These are phyloP conservation scores for Shargacucullia verbasci DNA, from an alignment of 2,888 invertebrate species.

Conservation along the genomic window DNA sequence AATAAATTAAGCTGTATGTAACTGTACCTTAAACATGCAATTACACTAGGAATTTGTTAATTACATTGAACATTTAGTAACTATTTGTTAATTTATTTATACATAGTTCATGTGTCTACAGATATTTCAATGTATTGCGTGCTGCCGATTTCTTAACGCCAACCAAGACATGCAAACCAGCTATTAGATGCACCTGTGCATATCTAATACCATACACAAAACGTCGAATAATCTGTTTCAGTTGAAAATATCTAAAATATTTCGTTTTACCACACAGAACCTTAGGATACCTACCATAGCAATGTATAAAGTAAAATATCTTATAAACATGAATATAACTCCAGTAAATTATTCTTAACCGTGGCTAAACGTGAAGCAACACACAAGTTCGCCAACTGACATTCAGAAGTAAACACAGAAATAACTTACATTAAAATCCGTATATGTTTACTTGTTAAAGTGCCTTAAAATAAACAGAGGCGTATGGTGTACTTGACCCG, in stretches of 20 bases:
- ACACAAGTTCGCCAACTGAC: neutral
- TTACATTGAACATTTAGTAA: too few relatives aligned
- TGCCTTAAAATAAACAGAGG: slow-evolving; percentile 22
- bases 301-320: slow-evolving; percentile 1
- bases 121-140: neutral
- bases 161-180: slow-evolving; percentile 4
- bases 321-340: neutral
- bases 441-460: slow-evolving; percentile 13
- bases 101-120: neutral
- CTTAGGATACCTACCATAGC: too few relatives aligned
- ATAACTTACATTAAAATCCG: slow-evolving; percentile 1
- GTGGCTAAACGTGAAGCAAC: neutral
- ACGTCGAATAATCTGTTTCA: too few relatives aligned
- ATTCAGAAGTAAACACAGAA: neutral
- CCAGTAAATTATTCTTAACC: neutral
- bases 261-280: too few relatives aligned
- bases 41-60: too few relatives aligned
- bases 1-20: too few relatives aligned
- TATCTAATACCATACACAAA: slow-evolving; percentile 9
- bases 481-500: slow-evolving; percentile 48
- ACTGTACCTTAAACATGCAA: too few relatives aligned
- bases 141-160: neutral
- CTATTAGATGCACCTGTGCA: slow-evolving; percentile 20
- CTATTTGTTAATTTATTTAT: neutral
- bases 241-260: too few relatives aligned